Percentiles rank a stretch among this genome's conserved stretches.
These are phyloP conservation scores for Zosterops borbonicus DNA, from an alignment of 2,113 vertebrate genomes.

Conservation along the genomic window DNA sequence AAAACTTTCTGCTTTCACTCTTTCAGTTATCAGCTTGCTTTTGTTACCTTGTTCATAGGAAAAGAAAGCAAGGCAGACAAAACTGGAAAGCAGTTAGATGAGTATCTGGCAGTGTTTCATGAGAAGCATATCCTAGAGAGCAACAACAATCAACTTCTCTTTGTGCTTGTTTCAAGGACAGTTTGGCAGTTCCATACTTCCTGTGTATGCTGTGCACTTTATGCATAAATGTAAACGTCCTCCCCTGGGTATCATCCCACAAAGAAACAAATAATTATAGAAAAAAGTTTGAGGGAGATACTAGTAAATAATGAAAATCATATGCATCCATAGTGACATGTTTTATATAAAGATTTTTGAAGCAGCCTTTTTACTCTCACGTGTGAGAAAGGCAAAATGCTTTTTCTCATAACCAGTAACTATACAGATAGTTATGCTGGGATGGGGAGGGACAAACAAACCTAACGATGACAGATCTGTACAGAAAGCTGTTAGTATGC, in stretches of 20 bases:
- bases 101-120: constrained; percentile 6
- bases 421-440: constrained; percentile 14
- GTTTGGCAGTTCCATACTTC: neutral
- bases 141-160: neutral
- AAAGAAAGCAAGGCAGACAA: neutral
- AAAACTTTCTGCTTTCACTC: neutral
- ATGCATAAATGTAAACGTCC: neutral
- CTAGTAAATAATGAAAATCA: neutral
- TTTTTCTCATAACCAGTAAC: constrained; percentile 43
- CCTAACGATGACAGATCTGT: constrained; percentile 75
- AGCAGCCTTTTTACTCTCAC: neutral
- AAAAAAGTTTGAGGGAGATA: neutral
- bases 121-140: neutral
- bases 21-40: neutral
- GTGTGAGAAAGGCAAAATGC: neutral
- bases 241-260: neutral
- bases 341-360: constrained; percentile 22
- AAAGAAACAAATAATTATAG: neutral
- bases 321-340: neutral
- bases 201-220: neutral
- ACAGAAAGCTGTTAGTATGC: constrained; percentile 84
- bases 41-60: neutral
- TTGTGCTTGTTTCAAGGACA: neutral
- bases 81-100: neutral
- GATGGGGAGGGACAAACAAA: constrained; percentile 59